Evolutionary conservation across 2,113 vertebrate genomes (phyloP), one percentile per base, ranked within the genome.

Genomic region (Corythornis cristatus): DNA sequence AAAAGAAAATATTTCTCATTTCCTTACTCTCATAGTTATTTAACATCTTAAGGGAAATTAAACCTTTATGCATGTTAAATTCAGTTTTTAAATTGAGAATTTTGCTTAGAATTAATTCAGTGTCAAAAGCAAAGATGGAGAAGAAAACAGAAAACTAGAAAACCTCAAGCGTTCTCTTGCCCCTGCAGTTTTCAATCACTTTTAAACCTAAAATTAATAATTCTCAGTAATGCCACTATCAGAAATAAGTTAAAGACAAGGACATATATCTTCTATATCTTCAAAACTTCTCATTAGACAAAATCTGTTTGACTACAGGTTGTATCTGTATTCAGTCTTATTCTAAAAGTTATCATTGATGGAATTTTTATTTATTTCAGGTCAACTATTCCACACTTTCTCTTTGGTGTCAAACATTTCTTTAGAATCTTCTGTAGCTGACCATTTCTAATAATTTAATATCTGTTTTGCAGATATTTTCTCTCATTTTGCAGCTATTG

Each of bases 31-130:
- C 14, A n/a, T 8, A 74, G 26, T 68, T 92, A 60, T 64, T 90
- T 84, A 82, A 58, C 12, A 53, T 75, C 40, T 75, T 78, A 72
- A 65, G 53, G 9, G 29, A 93, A 83, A 92, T 79, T 13, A 88
- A 88, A 72, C 1, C 5, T 78, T 75, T 74, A 22, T 60, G 5
- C 9, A 42, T 60, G 12, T 7, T 71, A 25, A 88, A 90, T 64
- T 67, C 0, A 61, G 75, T 93, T 83, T 70, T 46, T 18, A 73
- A 89, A 90, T 5, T 28, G 12, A 83, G 31, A 67, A 56, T 64
- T 86, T 93, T 81, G 5, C 20, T 78, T 77, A 77, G 33, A 91
- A 80, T 67, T 3, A 73, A 83, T 79, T 86, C 33, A 74, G 20
- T 33, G 43, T 86, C 3, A 2, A 77, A 84, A 84, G 9, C 4